phyloP scores from a whole-genome alignment of 1,140 invertebrate species.

The Scaptodrosophila lebanonensis region DNA sequence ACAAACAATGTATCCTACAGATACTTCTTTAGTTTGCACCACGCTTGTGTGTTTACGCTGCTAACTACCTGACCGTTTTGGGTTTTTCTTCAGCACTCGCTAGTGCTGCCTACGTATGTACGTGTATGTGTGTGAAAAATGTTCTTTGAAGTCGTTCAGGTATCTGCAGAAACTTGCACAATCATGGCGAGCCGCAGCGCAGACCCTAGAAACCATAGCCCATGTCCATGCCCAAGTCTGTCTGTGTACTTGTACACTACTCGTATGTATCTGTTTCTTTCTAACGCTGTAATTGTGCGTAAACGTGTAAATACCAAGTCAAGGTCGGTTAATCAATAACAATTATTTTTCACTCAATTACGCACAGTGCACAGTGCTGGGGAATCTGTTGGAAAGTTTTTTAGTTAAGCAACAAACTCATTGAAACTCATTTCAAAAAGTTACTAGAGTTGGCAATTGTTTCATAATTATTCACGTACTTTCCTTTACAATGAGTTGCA shows the following conservation, averaged over 20 bases:
- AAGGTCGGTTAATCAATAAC: conserved; percentile 75
- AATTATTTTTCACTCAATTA: conserved; percentile 75
- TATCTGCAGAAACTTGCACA: conserved; percentile 55
- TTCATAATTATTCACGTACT: conserved; percentile 2
- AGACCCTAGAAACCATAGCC: too few species aligned
- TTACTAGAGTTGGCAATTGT: conserved; percentile 14
- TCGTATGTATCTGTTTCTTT: conserved; percentile 24
- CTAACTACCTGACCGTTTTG: conserved; percentile 55
- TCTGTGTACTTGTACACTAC: conserved; percentile 15
- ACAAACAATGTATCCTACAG: conserved; percentile 40
- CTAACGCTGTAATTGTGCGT: conserved; percentile 61
- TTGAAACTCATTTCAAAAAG: background rate
- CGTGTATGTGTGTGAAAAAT: too few species aligned
- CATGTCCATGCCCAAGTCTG: too few species aligned
- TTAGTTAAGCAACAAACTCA: conserved; percentile 23
- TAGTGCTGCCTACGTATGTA: too few species aligned
- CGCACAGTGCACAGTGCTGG: conserved; percentile 26
- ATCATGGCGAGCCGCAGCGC: conserved; percentile 48
- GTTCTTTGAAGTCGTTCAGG: conserved; percentile 20
- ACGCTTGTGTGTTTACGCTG: conserved; percentile 41
- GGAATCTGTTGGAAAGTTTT: conserved; percentile 11
- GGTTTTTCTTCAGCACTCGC: too few species aligned
- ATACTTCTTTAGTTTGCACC: conserved; percentile 30
- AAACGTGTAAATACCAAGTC: conserved; percentile 72
- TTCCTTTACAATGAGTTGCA: too few species aligned